Evolutionary conservation across 1,140 invertebrate species (phyloP).

Genomic region (Leptonema lineaticorne): DNA sequence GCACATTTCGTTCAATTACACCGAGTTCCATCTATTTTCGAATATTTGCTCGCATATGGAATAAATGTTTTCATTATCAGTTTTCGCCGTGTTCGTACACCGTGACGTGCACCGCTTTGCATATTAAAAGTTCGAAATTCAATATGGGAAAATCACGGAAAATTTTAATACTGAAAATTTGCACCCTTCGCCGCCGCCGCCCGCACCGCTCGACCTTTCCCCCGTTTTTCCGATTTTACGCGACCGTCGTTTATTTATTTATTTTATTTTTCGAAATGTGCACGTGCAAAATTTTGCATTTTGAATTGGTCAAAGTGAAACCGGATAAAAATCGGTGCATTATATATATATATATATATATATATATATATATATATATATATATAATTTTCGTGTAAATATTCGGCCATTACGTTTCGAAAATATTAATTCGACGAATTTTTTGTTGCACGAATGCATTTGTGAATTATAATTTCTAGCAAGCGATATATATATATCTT

Average conservation of each 20-base stretch:
- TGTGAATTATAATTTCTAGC: too few relatives aligned
- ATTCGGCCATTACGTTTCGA: too few relatives aligned
- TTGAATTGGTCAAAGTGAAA: too few relatives aligned
- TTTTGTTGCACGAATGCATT: too few relatives aligned
- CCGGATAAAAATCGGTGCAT: too few relatives aligned
- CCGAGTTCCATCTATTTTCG: not conserved
- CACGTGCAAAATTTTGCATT: not conserved
- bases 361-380: too few relatives aligned
- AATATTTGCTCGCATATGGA: not conserved
- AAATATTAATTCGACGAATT: too few relatives aligned
- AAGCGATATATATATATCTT: too few relatives aligned
- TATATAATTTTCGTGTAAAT: too few relatives aligned
- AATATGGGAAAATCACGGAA: not conserved
- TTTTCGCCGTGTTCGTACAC: not conserved
- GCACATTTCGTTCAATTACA: constrained; percentile 12
- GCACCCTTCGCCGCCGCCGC: not conserved
- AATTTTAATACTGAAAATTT: not conserved
- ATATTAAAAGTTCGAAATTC: constrained; percentile 5
- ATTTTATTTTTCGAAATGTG: not conserved
- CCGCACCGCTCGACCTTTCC: not conserved
- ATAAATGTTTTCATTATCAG: constrained; percentile 19
- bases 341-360: too few relatives aligned
- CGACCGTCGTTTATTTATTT: not conserved
- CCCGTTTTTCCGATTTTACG: not conserved
- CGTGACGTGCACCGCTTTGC: not conserved